Conservation (phyloP, 2,113 vertebrate species). For the Mugil cephalus region DNA sequence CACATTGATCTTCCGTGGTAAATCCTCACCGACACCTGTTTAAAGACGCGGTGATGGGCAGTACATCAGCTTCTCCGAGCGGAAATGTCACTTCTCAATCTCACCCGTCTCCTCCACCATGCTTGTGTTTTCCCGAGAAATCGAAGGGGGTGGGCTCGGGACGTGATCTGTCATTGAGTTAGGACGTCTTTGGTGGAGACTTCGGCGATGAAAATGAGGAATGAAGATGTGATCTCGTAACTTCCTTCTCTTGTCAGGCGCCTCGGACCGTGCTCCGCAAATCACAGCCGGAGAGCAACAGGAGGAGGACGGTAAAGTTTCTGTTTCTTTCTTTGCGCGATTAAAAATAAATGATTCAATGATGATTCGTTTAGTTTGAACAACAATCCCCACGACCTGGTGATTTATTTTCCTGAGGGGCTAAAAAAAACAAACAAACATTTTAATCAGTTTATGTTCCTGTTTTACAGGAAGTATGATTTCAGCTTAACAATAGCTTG, state of each 20-base stretch:
- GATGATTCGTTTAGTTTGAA: background rate
- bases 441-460: background rate
- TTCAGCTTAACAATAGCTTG: background rate
- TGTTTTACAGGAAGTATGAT: background rate
- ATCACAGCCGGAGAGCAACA: slow-evolving; percentile 32
- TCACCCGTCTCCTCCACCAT: too few relatives aligned
- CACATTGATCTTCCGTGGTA: too few relatives aligned
- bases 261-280: background rate
- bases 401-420: too few relatives aligned
- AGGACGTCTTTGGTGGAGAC: slow-evolving; percentile 12
- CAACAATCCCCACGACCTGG: too few relatives aligned
- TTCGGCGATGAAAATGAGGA: slow-evolving; percentile 12
- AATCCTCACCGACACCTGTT: too few relatives aligned
- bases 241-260: slow-evolving; percentile 6
- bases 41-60: too few relatives aligned
- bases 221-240: slow-evolving; percentile 5
- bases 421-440: too few relatives aligned
- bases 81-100: too few relatives aligned
- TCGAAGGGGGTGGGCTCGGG: slow-evolving; percentile 8
- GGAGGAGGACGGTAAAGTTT: slow-evolving; percentile 50
- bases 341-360: background rate
- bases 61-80: too few relatives aligned
- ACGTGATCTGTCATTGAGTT: slow-evolving; percentile 16
- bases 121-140: too few relatives aligned
- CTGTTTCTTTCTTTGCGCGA: background rate